Base-by-base conservation (phyloP, 2,113 vertebrate genomes). In the Clinocottus analis region DNA sequence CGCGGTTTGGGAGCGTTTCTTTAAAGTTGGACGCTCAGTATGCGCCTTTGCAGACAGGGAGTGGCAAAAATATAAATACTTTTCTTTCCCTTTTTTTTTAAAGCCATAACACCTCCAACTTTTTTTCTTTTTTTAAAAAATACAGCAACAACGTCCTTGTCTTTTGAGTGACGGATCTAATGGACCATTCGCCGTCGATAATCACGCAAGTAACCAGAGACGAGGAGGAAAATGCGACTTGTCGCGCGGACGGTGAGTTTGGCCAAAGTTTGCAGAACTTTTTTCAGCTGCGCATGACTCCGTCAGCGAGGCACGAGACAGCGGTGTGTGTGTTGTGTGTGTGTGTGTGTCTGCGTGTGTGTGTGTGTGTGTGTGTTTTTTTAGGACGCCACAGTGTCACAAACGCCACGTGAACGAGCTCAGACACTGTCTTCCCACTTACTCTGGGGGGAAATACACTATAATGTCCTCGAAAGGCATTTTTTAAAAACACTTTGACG, bases 171-270 rank as follows among this genome's bases (percentile, higher is more conserved):
- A 63, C 77, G 47, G 85, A 88, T 61, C 82, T 86, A 74, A 94
- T 95, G 94, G 94, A 93, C 83, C 86, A 85, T 13, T 83, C 88
- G 86, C 85, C 91, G 88, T 90, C 93, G 71, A 85, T 95, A 71
- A 94, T 95, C 91, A 94, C 93, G 41, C 94, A 95, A 86, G 93
- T 93, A 64, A 88, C 79, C 63, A 87, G 89, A 82, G 90, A 94
- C 81, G 93, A 95, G 74, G 94, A 93, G 77, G 88, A 91, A 68
- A 92, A 84, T 62, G 79, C 87, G 58, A 71, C 87, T 82, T 39
- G 85, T 64, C 89, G 56, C 53, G 92, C 92, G 51, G 93, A 92
- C 92, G 92, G 94, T 95, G 87, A 94, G 93, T 58, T 85, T 74
- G 33, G 62, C 75, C 27, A 72, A 92, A 87, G 74, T 87, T 89